Base-by-base conservation (phyloP, 2,888 invertebrate species). In the Parelbella ahira region DNA sequence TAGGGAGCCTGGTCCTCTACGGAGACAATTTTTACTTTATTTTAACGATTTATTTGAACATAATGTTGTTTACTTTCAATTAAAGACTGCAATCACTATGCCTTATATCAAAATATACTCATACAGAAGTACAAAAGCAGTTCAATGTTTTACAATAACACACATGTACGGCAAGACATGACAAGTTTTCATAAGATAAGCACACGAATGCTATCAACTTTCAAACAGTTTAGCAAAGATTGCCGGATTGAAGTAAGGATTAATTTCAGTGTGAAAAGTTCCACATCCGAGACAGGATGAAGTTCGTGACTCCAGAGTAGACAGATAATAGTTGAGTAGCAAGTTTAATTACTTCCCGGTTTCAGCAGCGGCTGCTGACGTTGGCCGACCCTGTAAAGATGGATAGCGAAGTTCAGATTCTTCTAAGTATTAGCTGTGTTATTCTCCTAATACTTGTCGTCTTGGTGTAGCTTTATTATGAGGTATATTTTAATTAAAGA, bases 321-420 rank as follows among this genome's bases (percentile, higher is more conserved):
- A 60, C 69, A 68, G 77, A 78, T 81, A 79, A 79, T 78, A 76
- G 78, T 76, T 74, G 67, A 72, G 74, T 76, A 71, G 70, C 68
- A 68, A 82, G 72, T 82, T 80, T 80, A 82, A 81, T 82, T 82
- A 78, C 77, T 80, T 80, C 62, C 64, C 61, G 68, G 65, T 66
- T 65, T 59, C 56, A 56, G 58, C 46, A 56, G 56, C 53, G 56
- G 44, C 18, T 30, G 37, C 43, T 47, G 24, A 32, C n/a, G n/a
- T n/a, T 39, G 7, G 24, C 10, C 15, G 30, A 19, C 8, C 21
- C 18, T 15, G 13, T 19, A 12, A 21, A 21, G 20, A 13, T 37
- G 10, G 21, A 27, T n/a, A 5, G 28, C n/a, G 4, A 13, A 7
- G 8, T n/a, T n/a, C n/a, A 32, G 20, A 11, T 11, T 32, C 9